Evolutionary conservation across 2,888 invertebrate species (phyloP), one percentile per base, ranked within the genome.

Genomic region (Anodontia alba): DNA sequence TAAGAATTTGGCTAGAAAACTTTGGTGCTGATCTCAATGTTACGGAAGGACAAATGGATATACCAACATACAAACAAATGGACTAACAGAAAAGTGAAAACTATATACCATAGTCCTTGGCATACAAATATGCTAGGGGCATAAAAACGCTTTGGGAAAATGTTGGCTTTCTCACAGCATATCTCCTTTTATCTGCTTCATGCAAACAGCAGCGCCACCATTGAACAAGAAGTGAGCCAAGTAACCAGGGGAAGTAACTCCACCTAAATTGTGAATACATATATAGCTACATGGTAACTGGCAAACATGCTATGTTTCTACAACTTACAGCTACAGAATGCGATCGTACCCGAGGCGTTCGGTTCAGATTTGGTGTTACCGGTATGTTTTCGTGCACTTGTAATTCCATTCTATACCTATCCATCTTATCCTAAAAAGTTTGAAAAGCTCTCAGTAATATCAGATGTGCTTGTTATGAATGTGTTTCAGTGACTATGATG

Each of bases 401-500:
- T 79, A 92, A 88, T 80, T 93, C 92, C 90, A 89, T 89, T 88
- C 92, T 87, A 82, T 91, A 92, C 72, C 88, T 88, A 86, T 91
- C 92, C 89, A 91, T 90, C 88, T 91, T 92, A 68, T 92, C 93
- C 93, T 93, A 91, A 33, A 90, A 89, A 33, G 77, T 88, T 71
- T 49, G 68, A 77, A 82, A 78, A 69, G n/a, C 33, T 62, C 10
- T 33, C 23, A 20, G n/a, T 49, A 49, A 49, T 49, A 5, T 5
- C 20, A 20, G 5, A 20, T 49, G 49, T 23, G 26, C 26, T 62
- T 29, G 29, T 62, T n/a, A 54, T 29, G 17, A 10, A 54, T 17
- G 7, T 54, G n/a, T n/a, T n/a, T n/a, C n/a, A n/a, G n/a, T n/a
- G n/a, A n/a, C 15, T 46, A 46, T 46, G 49, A 46, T 46, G 49